A percentile compares a stretch with the other conserved stretches of the same genome.
These are phyloP conservation scores for Fringilla coelebs DNA, from an alignment of 2,797 vertebrate species.

Conservation along the genomic window DNA sequence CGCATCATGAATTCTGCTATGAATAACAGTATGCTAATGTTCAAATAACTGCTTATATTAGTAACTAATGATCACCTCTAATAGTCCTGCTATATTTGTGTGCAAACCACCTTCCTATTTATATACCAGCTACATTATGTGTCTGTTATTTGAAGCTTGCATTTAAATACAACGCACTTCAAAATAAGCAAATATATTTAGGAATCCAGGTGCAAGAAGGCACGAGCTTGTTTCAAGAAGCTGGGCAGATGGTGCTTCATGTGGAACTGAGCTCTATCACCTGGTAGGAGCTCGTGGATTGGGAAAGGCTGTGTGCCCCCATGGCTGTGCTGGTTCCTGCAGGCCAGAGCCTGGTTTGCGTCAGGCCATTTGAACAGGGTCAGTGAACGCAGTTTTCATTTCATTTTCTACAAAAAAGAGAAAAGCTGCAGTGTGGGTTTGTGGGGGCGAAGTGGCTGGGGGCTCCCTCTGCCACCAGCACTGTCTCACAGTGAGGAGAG, in stretches of 20 bases:
- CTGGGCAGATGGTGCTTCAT: neutral
- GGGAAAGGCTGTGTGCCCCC: neutral
- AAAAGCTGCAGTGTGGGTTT: fast-evolving
- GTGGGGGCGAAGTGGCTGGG: fast-evolving
- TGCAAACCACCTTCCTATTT: slow-evolving; percentile 46
- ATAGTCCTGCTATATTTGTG: slow-evolving; percentile 31
- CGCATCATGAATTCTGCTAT: slow-evolving; percentile 1
- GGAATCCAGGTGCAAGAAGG: neutral
- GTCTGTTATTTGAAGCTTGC: neutral
- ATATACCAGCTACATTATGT: neutral
- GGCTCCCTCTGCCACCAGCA: neutral
- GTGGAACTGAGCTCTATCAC: neutral
- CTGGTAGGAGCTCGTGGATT: neutral
- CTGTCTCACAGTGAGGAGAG: neutral
- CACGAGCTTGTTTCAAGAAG: neutral
- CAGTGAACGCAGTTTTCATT: neutral
- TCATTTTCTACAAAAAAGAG: neutral
- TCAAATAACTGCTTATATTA: slow-evolving; percentile 43
- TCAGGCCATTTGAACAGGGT: neutral
- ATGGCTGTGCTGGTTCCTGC: fast-evolving
- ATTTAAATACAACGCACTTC: neutral
- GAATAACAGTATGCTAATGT: slow-evolving; percentile 36
- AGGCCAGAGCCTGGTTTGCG: neutral
- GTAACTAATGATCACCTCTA: slow-evolving; percentile 44
- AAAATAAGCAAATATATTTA: neutral